Evolutionary conservation across 2,797 vertebrate species (phyloP), one percentile per base, ranked within the genome.

Genomic region (Ciconia nigra): DNA sequence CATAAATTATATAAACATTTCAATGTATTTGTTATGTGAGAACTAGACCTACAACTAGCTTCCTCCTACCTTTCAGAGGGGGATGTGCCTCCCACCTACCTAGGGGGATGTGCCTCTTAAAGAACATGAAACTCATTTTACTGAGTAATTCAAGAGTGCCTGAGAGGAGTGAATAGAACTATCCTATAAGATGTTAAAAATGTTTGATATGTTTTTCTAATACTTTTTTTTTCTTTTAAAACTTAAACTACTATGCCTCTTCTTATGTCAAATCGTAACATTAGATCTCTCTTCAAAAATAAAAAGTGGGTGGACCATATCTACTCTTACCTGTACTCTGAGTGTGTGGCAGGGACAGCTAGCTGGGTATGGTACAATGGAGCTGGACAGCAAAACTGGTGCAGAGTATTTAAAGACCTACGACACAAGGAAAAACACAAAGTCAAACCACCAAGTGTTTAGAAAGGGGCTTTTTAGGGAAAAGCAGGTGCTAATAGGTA

Each of bases 281-380:
- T 44, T 15, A 88, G 47, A 33, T 42, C 13, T 87, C 39, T 78
- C 51, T 84, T 83, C 73, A 51, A 55, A 85, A 84, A 70, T 44
- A 73, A 81, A 11, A 87, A 59, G 79, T 96, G 96, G 92, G 91
- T 89, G 96, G 96, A 94, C 92, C 94, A 69, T 91, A 91, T 92
- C 97, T 97, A 97, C 96, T 97, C 98, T 98, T 98, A 98, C 98
- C 98, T 98, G 98, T 98, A 97, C 97, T 98, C 98, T 98, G 97
- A 98, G 94, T 98, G 96, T 98, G 97, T 97, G 97, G 97, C 98
- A 97, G 98, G 97, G 97, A 98, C 97, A 97, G 97, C 97, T 98
- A 98, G 98, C 97, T 98, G 98, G 97, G 97, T 97, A 97, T 97
- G 97, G 97, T 97, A 97, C 97, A 98, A 98, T 91, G 91, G 97